Evolutionary conservation across 2,888 invertebrate genomes (phyloP), one percentile per base, ranked within the genome.

Genomic region (Athalia cordata): DNA sequence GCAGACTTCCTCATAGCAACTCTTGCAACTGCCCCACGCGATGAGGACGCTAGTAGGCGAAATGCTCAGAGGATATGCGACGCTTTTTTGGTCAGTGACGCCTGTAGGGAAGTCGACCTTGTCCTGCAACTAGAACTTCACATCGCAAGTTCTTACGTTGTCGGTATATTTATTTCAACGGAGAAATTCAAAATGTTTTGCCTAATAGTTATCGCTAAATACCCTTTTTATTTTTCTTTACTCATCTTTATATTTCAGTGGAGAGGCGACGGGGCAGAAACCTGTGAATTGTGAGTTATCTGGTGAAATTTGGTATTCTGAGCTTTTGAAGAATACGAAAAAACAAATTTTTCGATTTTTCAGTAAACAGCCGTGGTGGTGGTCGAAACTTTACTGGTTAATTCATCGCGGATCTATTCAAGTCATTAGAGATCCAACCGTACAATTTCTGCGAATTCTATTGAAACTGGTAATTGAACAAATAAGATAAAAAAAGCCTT

Each of bases 1-100:
- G 97, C 98, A 0, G 98, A 98, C 88, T 97, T 95, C 91, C 94
- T 96, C 86, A 96, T 98, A 81, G 94, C 95, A 83, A 95, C 95
- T 0, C 89, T 98, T 81, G 97, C 98, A 0, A 92, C 95, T 0
- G 94, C 95, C 43, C 96, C 96, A 0, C 96, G 95, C 4, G 93
- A 94, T 1, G 96, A 97, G 87, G 92, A 93, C 9, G 93, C 94
- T 0, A 95, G 95, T 6, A 92, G 93, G 78, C 92, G 93, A 80
- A 93, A 94, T 0, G 93, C 95, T 29, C 94, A 94, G 86, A 93
- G 92, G 85, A 92, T 97, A 79, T 96, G 96, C 86, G 95, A 96
- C 86, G 91, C 94, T 77, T 97, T 95, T 88, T 94, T 95, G 0
- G 95, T 95, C 3, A 96, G 95, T 83, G 94, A 95, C 80, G 93